Percentiles rank a stretch among this genome's conserved stretches.
Conservation (phyloP, 2,113 vertebrate species). For the pig (Sus scrofa) region T2T-Sscrofa CM000826.6:59799001-59799500, state of each 20-base stretch:
- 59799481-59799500: fast-evolving
- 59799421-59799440: fast-evolving
- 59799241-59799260: background rate
- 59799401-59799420: background rate
- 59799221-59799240: background rate
- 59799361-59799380: background rate
- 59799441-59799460: fast-evolving
- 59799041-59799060: background rate
- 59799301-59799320: background rate
- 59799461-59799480: background rate
- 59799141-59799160: background rate
- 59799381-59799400: too few relatives aligned
- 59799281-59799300: background rate
- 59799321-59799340: background rate
- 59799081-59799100: background rate
- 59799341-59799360: background rate
- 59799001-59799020: background rate
- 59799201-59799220: background rate
- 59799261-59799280: background rate
- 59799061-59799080: background rate
- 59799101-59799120: background rate
- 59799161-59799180: background rate
- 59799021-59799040: background rate
- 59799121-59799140: background rate
- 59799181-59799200: background rate